Conservation (phyloP, 2,797 vertebrate species). For the Myotis daubentonii region DNA sequence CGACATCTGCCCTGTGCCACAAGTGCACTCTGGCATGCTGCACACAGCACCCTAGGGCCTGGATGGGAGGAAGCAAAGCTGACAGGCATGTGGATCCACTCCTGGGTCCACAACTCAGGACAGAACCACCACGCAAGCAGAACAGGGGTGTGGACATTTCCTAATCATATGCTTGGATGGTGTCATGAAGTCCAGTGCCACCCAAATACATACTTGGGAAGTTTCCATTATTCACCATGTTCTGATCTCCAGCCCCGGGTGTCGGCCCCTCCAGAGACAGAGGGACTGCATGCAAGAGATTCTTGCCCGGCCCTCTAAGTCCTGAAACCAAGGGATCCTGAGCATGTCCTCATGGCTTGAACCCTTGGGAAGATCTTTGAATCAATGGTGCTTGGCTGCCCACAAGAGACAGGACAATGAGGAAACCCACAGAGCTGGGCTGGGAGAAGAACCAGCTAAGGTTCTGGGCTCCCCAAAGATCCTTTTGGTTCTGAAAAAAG, state of each 20-base stretch:
- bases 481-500: neutral
- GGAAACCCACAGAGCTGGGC: neutral
- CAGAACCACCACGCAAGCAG: neutral
- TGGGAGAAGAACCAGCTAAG: neutral
- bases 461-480: neutral
- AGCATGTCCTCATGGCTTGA: neutral
- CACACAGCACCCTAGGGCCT: neutral
- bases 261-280: neutral
- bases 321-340: constrained; percentile 46
- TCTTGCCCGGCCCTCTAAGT: neutral
- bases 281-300: neutral
- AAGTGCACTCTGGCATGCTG: rapidly evolving
- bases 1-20: neutral
- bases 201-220: constrained; percentile 54
- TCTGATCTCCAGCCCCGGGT: constrained; percentile 38
- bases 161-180: constrained; percentile 25
- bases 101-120: neutral
- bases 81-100: neutral
- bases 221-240: constrained; percentile 53
- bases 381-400: neutral
- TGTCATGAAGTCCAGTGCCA: constrained; percentile 59
- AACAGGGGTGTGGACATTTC: neutral
- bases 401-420: neutral
- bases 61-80: neutral
- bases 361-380: neutral